Evolutionary conservation across 2,888 invertebrate genomes (phyloP).

Genomic region (Pterobdella sp.): DNA sequence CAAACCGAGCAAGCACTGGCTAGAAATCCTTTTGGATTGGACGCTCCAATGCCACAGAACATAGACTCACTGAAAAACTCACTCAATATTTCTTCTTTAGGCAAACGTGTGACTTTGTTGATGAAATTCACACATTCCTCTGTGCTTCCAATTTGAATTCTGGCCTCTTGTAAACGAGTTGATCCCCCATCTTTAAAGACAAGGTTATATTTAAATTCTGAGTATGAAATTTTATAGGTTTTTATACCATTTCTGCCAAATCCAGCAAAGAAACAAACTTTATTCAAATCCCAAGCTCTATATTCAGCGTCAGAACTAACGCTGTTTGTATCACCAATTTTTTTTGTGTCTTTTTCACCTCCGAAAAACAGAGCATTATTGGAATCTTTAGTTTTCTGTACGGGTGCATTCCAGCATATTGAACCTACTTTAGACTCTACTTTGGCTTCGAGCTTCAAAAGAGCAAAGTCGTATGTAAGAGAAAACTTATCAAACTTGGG

Average conservation of each 20-base stretch:
- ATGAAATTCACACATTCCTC: not conserved
- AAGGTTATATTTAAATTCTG: not conserved
- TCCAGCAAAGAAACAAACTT: not conserved
- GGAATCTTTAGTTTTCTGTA: too few relatives aligned
- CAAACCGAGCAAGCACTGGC: too few relatives aligned
- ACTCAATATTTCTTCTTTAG: not conserved
- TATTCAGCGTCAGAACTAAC: too few relatives aligned
- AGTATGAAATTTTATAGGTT: not conserved
- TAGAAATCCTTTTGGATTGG: too few relatives aligned
- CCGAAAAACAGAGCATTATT: too few relatives aligned
- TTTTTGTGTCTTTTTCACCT: too few relatives aligned
- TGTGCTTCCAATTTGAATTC: not conserved
- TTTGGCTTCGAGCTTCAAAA: not conserved
- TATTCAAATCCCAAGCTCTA: too few relatives aligned
- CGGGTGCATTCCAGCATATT: too few relatives aligned
- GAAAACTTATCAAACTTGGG: not conserved
- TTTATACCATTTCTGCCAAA: not conserved
- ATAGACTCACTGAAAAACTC: not conserved
- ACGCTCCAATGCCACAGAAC: not conserved
- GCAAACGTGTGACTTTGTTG: not conserved
- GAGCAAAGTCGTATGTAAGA: not conserved
- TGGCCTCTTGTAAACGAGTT: not conserved
- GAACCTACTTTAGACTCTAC: too few relatives aligned
- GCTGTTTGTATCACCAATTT: too few relatives aligned
- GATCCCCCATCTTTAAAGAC: too few relatives aligned